phyloP scores from a whole-genome alignment of 2,113 vertebrate species.

The Spea multiplicata region DNA sequence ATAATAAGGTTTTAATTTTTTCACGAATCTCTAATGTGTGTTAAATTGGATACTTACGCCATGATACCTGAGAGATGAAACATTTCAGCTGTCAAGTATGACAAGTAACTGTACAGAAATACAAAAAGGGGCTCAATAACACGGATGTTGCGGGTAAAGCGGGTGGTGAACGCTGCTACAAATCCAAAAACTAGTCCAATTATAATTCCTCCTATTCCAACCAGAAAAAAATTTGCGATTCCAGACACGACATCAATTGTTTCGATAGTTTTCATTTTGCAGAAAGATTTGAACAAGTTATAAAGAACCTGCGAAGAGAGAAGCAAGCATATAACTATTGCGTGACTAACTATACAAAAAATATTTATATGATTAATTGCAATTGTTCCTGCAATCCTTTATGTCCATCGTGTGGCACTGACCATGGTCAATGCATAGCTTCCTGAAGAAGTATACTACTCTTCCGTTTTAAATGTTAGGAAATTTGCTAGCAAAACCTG shows the following conservation, averaged over 20 bases:
- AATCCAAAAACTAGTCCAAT: slow-evolving; percentile 91
- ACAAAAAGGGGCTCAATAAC: slow-evolving; percentile 97
- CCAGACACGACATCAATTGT: slow-evolving; percentile 86
- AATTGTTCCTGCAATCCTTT: not conserved
- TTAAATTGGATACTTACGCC: slow-evolving; percentile 80
- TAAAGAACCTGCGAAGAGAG: slow-evolving; percentile 82
- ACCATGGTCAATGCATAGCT: too few relatives aligned
- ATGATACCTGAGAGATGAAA: slow-evolving; percentile 94
- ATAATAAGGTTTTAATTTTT: too few relatives aligned
- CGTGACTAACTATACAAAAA: not conserved
- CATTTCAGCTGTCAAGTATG: slow-evolving; percentile 93
- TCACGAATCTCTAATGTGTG: not conserved
- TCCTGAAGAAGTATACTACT: too few relatives aligned
- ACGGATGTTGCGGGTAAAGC: slow-evolving; percentile 88
- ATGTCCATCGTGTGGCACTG: not conserved
- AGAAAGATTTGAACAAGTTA: slow-evolving; percentile 93
- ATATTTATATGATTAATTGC: not conserved
- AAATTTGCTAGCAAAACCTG: too few relatives aligned
- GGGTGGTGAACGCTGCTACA: slow-evolving; percentile 91
- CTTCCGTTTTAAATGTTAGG: too few relatives aligned
- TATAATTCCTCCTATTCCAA: slow-evolving; percentile 85
- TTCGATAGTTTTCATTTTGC: slow-evolving; percentile 84
- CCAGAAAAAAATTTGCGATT: slow-evolving; percentile 86
- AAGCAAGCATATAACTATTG: not conserved
- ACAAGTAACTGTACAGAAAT: slow-evolving; percentile 96